Conservation (phyloP, 1,140 invertebrate genomes). For the Telenomus remus region DNA sequence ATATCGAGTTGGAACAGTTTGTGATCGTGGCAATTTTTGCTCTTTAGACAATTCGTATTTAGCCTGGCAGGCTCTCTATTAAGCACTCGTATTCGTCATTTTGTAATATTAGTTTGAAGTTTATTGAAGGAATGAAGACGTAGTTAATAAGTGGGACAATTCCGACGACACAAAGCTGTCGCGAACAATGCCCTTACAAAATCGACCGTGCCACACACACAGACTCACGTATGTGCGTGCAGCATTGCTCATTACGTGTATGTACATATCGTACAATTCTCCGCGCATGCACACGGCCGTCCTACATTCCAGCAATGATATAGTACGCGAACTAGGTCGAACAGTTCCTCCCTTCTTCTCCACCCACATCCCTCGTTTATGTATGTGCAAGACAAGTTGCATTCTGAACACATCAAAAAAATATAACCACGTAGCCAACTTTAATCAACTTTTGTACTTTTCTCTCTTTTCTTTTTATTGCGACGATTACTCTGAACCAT, state of each 20-base stretch:
- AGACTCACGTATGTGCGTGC: conserved; percentile 5
- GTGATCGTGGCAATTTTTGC: conserved; percentile 24
- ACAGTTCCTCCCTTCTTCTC: conserved; percentile 19
- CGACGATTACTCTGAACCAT: too few species aligned
- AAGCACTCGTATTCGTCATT: conserved; percentile 44
- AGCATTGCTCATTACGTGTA: conserved; percentile 46
- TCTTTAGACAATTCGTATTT: conserved; percentile 37
- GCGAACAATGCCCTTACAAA: conserved; percentile 58
- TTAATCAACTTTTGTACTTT: too few species aligned
- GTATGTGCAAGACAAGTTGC: conserved; percentile 27
- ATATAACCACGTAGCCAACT: not conserved
- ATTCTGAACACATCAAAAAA: conserved; percentile 18
- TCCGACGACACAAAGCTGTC: conserved; percentile 43
- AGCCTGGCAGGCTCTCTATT: conserved; percentile 19
- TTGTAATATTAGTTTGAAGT: conserved; percentile 52
- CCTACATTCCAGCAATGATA: conserved; percentile 53
- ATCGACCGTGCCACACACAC: conserved; percentile 45
- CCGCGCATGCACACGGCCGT: conserved; percentile 39
- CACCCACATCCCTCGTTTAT: conserved; percentile 19
- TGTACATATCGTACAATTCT: conserved; percentile 45
- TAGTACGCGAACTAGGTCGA: conserved; percentile 50
- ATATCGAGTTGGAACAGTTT: not conserved
- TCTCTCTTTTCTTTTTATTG: too few species aligned
- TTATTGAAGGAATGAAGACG: conserved; percentile 50
- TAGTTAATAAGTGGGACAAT: conserved; percentile 51